Evolutionary conservation across 1,140 invertebrate genomes (phyloP).

Genomic region (Hestina assimilis): DNA sequence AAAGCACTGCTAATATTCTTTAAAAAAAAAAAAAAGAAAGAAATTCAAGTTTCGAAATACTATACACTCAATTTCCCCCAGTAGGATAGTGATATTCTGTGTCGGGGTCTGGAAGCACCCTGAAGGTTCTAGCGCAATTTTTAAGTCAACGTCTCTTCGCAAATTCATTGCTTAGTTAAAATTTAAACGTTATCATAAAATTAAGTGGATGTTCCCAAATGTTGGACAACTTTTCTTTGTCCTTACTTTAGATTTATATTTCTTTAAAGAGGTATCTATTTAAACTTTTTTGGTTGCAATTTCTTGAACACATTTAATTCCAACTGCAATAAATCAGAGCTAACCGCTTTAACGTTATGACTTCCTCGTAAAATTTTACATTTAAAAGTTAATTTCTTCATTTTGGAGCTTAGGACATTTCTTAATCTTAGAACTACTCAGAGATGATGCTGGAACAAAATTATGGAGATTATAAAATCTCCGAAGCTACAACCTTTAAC

Average conservation of each 20-base stretch:
- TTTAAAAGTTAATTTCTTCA: constrained; percentile 74
- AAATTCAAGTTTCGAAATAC: too few species aligned
- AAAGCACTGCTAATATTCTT: too few species aligned
- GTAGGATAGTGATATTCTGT: too few species aligned
- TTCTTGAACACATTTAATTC: constrained; percentile 75
- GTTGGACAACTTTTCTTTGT: constrained; percentile 61
- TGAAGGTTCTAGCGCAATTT: too few species aligned
- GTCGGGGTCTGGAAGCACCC: too few species aligned
- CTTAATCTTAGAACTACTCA: constrained; percentile 64
- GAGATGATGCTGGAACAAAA: too few species aligned
- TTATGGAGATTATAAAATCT: too few species aligned
- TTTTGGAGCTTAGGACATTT: constrained; percentile 58
- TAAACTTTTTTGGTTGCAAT: constrained; percentile 76
- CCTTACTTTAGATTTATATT: constrained; percentile 71
- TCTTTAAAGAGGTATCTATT: too few species aligned
- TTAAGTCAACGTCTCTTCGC: too few species aligned
- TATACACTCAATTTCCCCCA: too few species aligned
- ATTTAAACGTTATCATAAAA: constrained; percentile 63
- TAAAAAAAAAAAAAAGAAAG: too few species aligned
- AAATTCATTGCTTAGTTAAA: constrained; percentile 57
- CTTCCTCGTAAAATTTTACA: constrained; percentile 76
- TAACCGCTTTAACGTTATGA: constrained; percentile 75
- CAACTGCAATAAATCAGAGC: constrained; percentile 71
- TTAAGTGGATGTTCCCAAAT: constrained; percentile 58
- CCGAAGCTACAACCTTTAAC: too few species aligned